phyloP scores from a whole-genome alignment of 1,140 invertebrate genomes.

The Drosophila carrolli region DNA sequence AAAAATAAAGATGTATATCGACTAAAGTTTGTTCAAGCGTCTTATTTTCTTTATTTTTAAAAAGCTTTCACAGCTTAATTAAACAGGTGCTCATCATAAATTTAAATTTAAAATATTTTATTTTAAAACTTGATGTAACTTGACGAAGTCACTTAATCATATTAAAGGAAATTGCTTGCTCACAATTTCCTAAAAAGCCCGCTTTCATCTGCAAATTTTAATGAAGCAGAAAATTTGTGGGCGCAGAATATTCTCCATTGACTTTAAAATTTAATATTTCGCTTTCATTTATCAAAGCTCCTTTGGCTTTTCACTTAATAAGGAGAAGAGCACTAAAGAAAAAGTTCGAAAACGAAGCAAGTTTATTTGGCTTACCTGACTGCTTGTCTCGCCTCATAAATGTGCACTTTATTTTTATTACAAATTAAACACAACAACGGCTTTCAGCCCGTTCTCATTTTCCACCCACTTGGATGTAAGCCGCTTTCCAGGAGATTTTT shows the following conservation, averaged over 20 bases:
- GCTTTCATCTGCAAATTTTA: background rate
- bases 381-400: conserved; percentile 23
- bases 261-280: conserved; percentile 11
- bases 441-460: conserved; percentile 6
- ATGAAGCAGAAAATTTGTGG: background rate
- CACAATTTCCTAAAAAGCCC: background rate
- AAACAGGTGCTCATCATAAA: no score
- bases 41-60: background rate
- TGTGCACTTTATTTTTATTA: conserved; percentile 76
- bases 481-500: conserved; percentile 35
- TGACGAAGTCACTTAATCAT: background rate
- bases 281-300: conserved; percentile 12
- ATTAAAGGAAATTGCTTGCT: background rate
- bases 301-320: conserved; percentile 2
- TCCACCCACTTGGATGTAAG: conserved; percentile 24
- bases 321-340: background rate
- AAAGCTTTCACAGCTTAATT: no score
- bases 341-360: background rate
- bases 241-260: background rate
- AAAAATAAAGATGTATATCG: no score
- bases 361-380: conserved; percentile 36
- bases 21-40: no score
- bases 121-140: background rate
- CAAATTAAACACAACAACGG: conserved; percentile 68
- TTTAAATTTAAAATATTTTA: no score